Percentiles rank a stretch among this genome's conserved stretches.
Conservation (phyloP, 2,888 invertebrate genomes). For the Cataglyphis albicans region DNA sequence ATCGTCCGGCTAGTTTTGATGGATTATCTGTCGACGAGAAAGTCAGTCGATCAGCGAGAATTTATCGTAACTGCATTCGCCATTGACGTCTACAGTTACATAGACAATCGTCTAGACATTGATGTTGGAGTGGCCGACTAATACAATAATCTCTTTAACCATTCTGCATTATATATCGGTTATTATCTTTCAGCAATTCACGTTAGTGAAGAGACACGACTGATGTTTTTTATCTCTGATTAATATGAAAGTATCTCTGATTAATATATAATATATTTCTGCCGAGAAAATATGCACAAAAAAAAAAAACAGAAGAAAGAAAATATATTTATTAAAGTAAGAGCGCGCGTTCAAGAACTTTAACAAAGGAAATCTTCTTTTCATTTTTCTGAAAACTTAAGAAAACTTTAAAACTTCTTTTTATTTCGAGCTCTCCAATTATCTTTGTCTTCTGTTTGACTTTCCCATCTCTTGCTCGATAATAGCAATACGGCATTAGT, state of each 20-base stretch:
- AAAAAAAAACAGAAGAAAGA: background rate
- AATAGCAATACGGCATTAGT: background rate
- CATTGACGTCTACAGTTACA: conserved; percentile 26
- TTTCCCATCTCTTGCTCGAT: background rate
- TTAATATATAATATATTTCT: background rate
- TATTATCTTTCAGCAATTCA: background rate
- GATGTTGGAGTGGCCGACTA: background rate
- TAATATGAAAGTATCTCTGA: background rate
- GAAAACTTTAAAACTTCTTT: background rate
- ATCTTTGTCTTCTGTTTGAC: background rate
- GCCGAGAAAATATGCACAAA: background rate
- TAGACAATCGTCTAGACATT: conserved; percentile 37
- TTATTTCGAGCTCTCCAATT: background rate
- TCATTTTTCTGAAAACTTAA: background rate
- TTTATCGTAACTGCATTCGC: conserved; percentile 64
- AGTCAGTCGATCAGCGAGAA: conserved; percentile 65
- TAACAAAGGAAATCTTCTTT: background rate
- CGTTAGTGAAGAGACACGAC: background rate
- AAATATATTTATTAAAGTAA: background rate
- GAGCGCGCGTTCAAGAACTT: background rate
- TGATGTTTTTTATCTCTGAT: background rate
- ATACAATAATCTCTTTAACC: background rate
- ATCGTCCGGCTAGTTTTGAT: conserved; percentile 70
- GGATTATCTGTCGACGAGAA: conserved; percentile 66
- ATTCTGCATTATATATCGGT: conserved; percentile 36